Conservation (phyloP, 2,888 invertebrate species). For the Ochropleura leucogaster region DNA sequence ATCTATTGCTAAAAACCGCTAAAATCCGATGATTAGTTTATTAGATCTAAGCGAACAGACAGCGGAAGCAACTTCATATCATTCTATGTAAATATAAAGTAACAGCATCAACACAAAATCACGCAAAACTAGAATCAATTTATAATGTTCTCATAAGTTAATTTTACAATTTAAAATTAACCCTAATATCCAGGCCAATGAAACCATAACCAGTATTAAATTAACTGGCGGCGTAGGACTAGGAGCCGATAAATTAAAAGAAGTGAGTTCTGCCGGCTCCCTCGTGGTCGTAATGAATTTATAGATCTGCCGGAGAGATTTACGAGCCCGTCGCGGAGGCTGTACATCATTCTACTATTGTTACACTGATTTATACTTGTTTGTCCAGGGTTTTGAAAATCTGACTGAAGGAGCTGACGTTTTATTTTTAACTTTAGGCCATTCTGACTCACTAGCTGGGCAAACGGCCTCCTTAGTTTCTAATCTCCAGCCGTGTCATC, state of each 20-base stretch:
- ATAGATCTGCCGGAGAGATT: slow-evolving; percentile 55
- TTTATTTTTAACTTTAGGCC: too few species aligned
- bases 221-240: slow-evolving; percentile 5
- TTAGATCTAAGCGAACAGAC: too few species aligned
- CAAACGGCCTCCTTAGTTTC: too few species aligned
- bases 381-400: slow-evolving; percentile 14
- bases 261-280: slow-evolving; percentile 51
- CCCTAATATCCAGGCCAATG: slow-evolving; percentile 20
- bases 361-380: slow-evolving; percentile 48
- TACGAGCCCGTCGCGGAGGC: slow-evolving; percentile 39
- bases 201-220: slow-evolving; percentile 24
- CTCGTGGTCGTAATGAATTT: slow-evolving; percentile 59
- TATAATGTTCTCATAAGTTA: neutral
- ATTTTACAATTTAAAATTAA: slow-evolving; percentile 25
- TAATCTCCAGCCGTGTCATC: too few species aligned
- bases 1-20: too few species aligned
- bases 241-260: slow-evolving; percentile 62
- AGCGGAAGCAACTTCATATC: too few species aligned
- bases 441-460: too few species aligned
- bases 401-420: neutral
- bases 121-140: too few species aligned
- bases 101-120: too few species aligned
- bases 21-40: too few species aligned
- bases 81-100: too few species aligned
- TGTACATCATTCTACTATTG: slow-evolving; percentile 45